Percentiles rank a stretch among this genome's conserved stretches.
These are phyloP conservation scores for Uloborus plumipes DNA, from an alignment of 2,888 invertebrate species.

Conservation along the genomic window DNA sequence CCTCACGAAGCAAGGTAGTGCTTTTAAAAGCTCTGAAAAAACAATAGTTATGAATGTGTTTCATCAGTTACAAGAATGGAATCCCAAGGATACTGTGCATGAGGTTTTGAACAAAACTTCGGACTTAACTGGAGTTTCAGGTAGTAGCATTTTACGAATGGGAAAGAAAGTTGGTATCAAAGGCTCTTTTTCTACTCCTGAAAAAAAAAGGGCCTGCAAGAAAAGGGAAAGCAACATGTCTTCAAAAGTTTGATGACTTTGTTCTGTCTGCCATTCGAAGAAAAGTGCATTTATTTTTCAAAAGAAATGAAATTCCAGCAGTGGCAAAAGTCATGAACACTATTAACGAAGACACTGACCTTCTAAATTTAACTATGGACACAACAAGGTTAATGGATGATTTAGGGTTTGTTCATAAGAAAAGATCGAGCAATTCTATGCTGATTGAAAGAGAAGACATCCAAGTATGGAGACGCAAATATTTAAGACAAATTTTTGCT, in stretches of 20 bases:
- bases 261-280: constrained; percentile 2
- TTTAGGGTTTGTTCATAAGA: constrained; percentile 10
- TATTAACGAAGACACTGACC: constrained; percentile 6
- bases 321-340: constrained; percentile 8
- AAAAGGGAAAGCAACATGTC: too few species aligned
- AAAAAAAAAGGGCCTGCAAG: too few species aligned
- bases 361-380: constrained; percentile 8
- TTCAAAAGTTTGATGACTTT: too few species aligned
- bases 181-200: too few species aligned
- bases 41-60: constrained; percentile 9
- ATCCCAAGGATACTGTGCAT: background rate
- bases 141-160: background rate
- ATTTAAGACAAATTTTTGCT: background rate
- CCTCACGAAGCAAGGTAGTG: background rate
- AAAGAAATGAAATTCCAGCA: constrained; percentile 14
- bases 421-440: too few species aligned
- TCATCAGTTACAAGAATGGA: background rate
- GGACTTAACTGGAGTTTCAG: background rate
- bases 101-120: background rate
- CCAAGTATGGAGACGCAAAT: too few species aligned
- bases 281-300: background rate
- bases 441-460: constrained; percentile 29
- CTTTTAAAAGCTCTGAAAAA: background rate
- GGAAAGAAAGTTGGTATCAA: too few species aligned
- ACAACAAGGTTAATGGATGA: constrained; percentile 7